phyloP scores from a whole-genome alignment of 2,888 invertebrate species.

The Oxyteleia sp. region DNA sequence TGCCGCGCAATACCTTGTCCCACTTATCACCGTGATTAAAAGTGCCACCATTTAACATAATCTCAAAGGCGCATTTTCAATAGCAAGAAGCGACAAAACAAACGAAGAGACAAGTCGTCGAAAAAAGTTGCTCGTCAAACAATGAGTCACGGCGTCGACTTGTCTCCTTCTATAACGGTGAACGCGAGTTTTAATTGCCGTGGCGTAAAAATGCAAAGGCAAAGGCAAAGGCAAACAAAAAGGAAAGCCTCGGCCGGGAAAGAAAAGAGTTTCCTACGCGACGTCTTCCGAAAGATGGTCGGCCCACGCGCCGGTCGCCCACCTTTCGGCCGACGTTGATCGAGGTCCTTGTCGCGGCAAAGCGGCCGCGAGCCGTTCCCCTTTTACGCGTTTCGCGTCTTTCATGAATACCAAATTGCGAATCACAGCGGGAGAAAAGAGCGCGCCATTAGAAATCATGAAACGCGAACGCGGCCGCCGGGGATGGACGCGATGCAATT shows the following conservation, averaged over 20 bases:
- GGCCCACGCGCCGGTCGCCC: slow-evolving; percentile 81
- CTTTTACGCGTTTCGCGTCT: slow-evolving; percentile 60
- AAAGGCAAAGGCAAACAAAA: no score
- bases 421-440: slow-evolving; percentile 4
- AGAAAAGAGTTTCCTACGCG: slow-evolving; percentile 49
- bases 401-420: slow-evolving; percentile 49
- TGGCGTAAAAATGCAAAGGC: slow-evolving; percentile 1
- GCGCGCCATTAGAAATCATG: slow-evolving; percentile 35
- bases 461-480: slow-evolving; percentile 10
- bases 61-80: no score
- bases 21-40: no score
- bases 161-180: background rate
- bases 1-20: no score
- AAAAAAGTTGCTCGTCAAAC: no score
- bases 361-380: slow-evolving; percentile 57
- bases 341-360: slow-evolving; percentile 65
- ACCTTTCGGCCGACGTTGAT: slow-evolving; percentile 70
- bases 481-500: slow-evolving; percentile 14
- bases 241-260: slow-evolving; percentile 47
- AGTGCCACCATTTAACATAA: no score
- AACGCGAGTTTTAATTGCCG: slow-evolving; percentile 14
- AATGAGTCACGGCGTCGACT: no score
- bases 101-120: no score
- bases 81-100: no score
- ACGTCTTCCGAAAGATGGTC: slow-evolving; percentile 62